Conservation (phyloP, 2,888 invertebrate species). For the Cheilosia vulpina region DNA sequence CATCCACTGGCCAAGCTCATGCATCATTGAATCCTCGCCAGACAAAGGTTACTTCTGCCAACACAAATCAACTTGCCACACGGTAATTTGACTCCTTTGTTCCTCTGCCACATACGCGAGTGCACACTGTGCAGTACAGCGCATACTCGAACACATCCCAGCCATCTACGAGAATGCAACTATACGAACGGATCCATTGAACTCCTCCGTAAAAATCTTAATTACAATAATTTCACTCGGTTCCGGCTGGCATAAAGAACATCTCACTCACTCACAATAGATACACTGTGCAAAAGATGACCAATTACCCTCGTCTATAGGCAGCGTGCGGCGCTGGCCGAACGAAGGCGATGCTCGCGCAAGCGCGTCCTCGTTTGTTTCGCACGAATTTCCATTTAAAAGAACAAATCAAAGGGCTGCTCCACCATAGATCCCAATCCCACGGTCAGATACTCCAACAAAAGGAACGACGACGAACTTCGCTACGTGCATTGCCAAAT, state of each 20-base stretch:
- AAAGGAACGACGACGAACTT: constrained; percentile 33
- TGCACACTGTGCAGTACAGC: too few species aligned
- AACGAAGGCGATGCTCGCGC: constrained; percentile 49
- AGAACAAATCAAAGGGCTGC: constrained; percentile 75
- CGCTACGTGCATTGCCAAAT: constrained; percentile 68
- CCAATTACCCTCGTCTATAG: constrained; percentile 58
- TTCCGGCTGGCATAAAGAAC: constrained; percentile 59
- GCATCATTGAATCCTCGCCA: constrained; percentile 44
- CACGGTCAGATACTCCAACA: constrained; percentile 63
- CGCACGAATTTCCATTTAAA: constrained; percentile 75
- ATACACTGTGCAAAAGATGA: constrained; percentile 38
- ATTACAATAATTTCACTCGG: constrained; percentile 69
- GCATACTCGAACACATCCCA: constrained; percentile 2
- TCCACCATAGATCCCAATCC: constrained; percentile 71
- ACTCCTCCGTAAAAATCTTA: constrained; percentile 66
- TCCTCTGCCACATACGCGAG: constrained; percentile 35
- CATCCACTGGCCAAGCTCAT: constrained; percentile 28
- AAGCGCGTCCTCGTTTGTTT: constrained; percentile 74
- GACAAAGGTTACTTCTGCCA: constrained; percentile 62
- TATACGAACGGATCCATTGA: constrained; percentile 28
- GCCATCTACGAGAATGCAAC: constrained; percentile 1
- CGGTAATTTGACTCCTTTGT: constrained; percentile 65
- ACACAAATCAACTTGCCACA: constrained; percentile 61
- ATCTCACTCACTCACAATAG: constrained; percentile 66
- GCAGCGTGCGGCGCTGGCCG: constrained; percentile 7